These are phyloP conservation scores for Plecturocebus donacophilus DNA, from an alignment of 2,113 vertebrate species.

Conservation along the genomic window DNA sequence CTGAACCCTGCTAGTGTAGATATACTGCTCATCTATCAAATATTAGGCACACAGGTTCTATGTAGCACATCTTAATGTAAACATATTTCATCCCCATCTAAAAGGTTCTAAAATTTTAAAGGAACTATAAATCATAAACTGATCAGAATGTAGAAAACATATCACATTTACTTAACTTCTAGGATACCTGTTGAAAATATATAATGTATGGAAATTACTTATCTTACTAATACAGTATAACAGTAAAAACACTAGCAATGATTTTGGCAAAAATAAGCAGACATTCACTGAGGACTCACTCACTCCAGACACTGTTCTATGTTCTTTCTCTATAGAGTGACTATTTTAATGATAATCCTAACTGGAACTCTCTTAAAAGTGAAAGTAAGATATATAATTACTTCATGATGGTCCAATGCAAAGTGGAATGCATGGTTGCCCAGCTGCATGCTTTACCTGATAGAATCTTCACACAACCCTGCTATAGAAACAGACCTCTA, in stretches of 20 bases:
- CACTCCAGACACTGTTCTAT: neutral
- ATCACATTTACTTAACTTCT: neutral
- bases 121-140: neutral
- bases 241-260: neutral
- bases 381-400: neutral
- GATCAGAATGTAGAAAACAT: neutral
- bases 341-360: neutral
- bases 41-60: too few species aligned
- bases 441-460: neutral
- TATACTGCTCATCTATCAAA: neutral
- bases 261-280: neutral
- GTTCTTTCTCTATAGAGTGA: neutral
- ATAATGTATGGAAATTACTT: neutral
- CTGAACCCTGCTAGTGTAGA: neutral
- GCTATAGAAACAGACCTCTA: fast-evolving
- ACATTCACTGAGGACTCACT: neutral
- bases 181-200: neutral
- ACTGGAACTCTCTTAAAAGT: neutral
- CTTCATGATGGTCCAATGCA: too few species aligned
- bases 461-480: neutral
- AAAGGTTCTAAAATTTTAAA: neutral
- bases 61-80: neutral
- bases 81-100: neutral
- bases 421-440: neutral
- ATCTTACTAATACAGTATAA: neutral